phyloP scores from a whole-genome alignment of 2,888 invertebrate genomes.

The Mechanitis mazaeus region DNA sequence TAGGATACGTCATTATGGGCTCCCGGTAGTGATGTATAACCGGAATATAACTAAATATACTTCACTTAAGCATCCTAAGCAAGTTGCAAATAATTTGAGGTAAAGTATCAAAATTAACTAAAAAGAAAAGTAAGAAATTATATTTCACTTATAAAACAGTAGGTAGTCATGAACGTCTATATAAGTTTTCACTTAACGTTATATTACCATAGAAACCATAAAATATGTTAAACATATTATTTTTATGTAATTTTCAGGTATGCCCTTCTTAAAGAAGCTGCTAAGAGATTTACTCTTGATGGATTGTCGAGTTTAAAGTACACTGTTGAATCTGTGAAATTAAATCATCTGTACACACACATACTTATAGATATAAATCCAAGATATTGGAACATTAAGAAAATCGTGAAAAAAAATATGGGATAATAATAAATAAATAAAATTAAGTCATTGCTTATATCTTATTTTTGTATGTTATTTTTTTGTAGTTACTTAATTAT shows the following conservation, averaged over 20 bases:
- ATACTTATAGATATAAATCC: conserved; percentile 81
- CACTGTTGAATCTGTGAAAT: conserved; percentile 78
- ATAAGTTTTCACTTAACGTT: too few relatives aligned
- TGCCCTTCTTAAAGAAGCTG: conserved; percentile 84
- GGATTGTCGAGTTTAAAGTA: conserved; percentile 89
- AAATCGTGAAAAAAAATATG: background rate
- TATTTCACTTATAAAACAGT: too few relatives aligned
- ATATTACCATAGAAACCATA: too few relatives aligned
- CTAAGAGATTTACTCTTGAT: conserved; percentile 84
- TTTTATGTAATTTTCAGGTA: conserved; percentile 70
- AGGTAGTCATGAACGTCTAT: too few relatives aligned
- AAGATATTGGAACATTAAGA: conserved; percentile 28
- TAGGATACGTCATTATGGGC: conserved; percentile 79
- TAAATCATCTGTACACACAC: conserved; percentile 85
- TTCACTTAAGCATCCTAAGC: conserved; percentile 89
- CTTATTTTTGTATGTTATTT: too few relatives aligned
- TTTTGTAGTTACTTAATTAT: too few relatives aligned
- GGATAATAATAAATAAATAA: background rate
- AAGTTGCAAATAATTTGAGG: conserved; percentile 87
- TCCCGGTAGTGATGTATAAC: conserved; percentile 92
- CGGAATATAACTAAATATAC: conserved; percentile 90
- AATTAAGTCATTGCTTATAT: background rate
- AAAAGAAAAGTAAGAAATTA: too few relatives aligned
- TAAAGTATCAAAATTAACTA: conserved; percentile 38
- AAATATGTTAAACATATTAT: too few relatives aligned